Base-by-base conservation (phyloP, 2,888 invertebrate species). In the Drosophila buzzatii region DNA sequence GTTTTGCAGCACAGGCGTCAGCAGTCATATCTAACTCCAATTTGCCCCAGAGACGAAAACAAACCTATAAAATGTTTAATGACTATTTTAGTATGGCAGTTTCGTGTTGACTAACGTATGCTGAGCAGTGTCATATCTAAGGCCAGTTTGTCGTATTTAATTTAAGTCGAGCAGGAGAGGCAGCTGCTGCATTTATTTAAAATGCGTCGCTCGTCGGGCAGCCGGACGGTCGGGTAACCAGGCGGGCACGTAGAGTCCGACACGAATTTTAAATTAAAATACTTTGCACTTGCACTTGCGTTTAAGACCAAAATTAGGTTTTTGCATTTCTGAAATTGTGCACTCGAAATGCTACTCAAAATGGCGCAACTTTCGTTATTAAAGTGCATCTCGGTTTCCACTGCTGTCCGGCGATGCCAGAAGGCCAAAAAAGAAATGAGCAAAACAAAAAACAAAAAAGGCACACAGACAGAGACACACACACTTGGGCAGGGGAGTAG, bases 321-420 rank as follows among this genome's bases (percentile, higher is more conserved):
- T 84, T 70, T 75, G 76, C 85, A 76, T 78, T 80, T 73, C 56
- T 62, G 51, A 79, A 74, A 75, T 76, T 76, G 71, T 67, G 64
- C 65, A 47, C 47, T 49, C 65, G 42, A 73, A 73, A 73, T 72
- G 59, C 57, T 56, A 61, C 59, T 61, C 53, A 60, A 79, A 83
- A 61, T 74, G 69, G 81, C 72, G 55, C 62, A 85, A 85, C 87
- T 85, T 85, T 85, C 87, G 82, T 85, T 85, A 87, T 85, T 87
- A 87, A 87, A 85, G 85, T 81, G 85, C 81, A 81, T 70, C 62
- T 76, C 72, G 71, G 67, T 47, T 71, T 69, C 58, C 31, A 57
- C 37, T 52, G 73, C 68, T 64, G 79, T 62, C 70, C 65, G 67
- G 70, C 74, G 44, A 44, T 58, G 70, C 76, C 70, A 56, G 71